Conservation (phyloP, 2,113 vertebrate genomes). For the Esox niger region DNA sequence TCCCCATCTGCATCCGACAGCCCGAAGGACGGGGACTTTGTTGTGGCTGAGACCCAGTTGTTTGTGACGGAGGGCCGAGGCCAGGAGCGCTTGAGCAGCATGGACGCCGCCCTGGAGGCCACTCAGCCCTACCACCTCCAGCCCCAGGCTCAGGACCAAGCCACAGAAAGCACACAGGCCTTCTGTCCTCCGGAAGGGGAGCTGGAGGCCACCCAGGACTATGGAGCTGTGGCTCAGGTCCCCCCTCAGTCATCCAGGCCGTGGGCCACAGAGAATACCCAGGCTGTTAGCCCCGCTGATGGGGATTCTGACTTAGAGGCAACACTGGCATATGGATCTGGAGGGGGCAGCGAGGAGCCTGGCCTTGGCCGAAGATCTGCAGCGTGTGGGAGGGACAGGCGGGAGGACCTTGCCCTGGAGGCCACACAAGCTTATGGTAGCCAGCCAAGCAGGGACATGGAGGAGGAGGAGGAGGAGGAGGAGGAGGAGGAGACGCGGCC, state of each 20-base stretch:
- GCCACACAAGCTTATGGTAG: conserved; percentile 62
- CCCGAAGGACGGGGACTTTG: conserved; percentile 56
- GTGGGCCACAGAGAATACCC: conserved; percentile 37
- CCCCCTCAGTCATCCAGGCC: too few relatives aligned
- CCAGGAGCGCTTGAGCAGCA: neutral
- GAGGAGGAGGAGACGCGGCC: conserved; percentile 24
- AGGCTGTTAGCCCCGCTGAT: conserved; percentile 30
- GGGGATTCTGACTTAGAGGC: conserved; percentile 42
- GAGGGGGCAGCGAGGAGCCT: conserved; percentile 17
- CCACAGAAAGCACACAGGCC: conserved; percentile 47
- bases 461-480: conserved; percentile 35
- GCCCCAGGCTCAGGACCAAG: conserved; percentile 30
- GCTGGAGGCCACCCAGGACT: conserved; percentile 48
- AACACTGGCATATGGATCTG: conserved; percentile 40
- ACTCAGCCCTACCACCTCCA: conserved; percentile 44
- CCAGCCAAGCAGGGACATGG: conserved; percentile 14
- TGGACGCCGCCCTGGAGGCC: conserved; percentile 14
- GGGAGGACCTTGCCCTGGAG: conserved; percentile 44
- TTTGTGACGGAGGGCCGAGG: conserved; percentile 46
- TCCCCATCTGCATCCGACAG: conserved; percentile 37
- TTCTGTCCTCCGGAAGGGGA: conserved; percentile 25
- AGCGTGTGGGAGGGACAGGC: conserved; percentile 10
- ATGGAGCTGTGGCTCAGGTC: conserved; percentile 1
- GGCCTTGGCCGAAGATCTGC: conserved; percentile 6
- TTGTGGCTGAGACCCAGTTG: conserved; percentile 66